Base-by-base conservation (phyloP, 2,797 vertebrate species). In the Acanthiza pusilla region DNA sequence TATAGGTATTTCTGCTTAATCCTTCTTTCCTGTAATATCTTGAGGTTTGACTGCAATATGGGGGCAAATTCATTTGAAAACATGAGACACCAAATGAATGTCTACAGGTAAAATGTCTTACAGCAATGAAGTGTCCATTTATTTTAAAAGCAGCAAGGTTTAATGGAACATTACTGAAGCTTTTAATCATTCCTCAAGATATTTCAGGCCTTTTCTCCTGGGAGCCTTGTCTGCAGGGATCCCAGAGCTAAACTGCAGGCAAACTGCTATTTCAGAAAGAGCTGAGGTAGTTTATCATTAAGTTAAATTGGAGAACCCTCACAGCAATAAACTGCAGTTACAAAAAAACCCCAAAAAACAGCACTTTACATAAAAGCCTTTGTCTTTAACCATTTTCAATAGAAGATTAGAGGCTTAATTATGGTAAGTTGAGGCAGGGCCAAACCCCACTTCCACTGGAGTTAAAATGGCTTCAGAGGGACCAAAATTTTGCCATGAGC, bases 151-250 rank as follows among this genome's bases (percentile, higher is more conserved):
- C 93, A 93, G 51, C 13, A 67, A 82, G 67, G 85, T 95, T 97
- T 97, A 97, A 97, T 96, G 96, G 94, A 96, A 97, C 96, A 97
- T 97, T 96, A 98, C 96, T 95, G 95, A 97, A 97, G 94, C 96
- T 97, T 97, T 97, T 97, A 96, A 97, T 97, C 95, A 97, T 95
- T 95, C 92, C 89, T 94, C 93, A 90, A 96, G 96, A 94, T 95
- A 85, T 90, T 95, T 96, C 94, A 94, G 70, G 66, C 26, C 57
- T 93, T 90, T 96, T 94, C 96, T 94, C 96, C 67, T n/a, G 96
- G 95, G 96, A 95, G 30, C 58, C 50, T 80, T 88, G 55, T 85
- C 95, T 73, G 61, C 72, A 70, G 95, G 91, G 94, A 95, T 93
- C 82, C 75, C 45, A 71, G 77, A 96, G 70, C 84, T 91, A 91